Conservation (phyloP, 2,797 vertebrate species). For the Nannoperca australis region DNA sequence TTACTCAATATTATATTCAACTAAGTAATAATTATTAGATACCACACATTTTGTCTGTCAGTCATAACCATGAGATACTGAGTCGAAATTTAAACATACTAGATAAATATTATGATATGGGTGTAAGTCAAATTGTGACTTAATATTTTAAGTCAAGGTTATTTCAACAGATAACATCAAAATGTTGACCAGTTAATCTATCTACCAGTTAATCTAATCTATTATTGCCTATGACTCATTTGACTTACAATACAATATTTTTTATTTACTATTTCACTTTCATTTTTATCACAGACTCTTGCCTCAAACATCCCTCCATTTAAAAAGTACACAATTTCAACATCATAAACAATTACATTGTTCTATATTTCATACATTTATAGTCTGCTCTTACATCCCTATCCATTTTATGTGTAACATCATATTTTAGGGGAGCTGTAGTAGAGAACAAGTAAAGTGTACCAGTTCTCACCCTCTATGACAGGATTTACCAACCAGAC, state of each 20-base stretch:
- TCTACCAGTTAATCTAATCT: too few relatives aligned
- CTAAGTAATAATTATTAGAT: neutral
- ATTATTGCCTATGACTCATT: too few relatives aligned
- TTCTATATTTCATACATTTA: neutral
- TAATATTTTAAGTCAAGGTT: neutral
- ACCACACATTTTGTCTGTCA: too few relatives aligned
- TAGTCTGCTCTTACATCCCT: neutral
- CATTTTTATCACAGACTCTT: neutral
- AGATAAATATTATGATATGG: neutral
- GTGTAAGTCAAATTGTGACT: neutral
- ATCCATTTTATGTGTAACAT: neutral
- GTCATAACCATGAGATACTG: neutral
- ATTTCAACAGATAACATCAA: neutral
- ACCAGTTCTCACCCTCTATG: neutral
- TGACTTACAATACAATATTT: neutral
- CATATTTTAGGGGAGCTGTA: neutral
- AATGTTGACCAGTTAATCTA: neutral
- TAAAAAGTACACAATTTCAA: neutral
- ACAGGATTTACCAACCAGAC: constrained; percentile 6
- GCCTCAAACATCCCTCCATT: neutral
- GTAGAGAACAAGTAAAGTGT: neutral
- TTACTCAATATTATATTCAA: neutral
- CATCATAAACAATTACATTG: too few relatives aligned
- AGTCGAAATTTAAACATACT: neutral
- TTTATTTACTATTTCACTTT: too few relatives aligned